Evolutionary conservation across 2,888 invertebrate genomes (phyloP), one percentile per base, ranked within the genome.

Genomic region (Barypeithes pellucidus): DNA sequence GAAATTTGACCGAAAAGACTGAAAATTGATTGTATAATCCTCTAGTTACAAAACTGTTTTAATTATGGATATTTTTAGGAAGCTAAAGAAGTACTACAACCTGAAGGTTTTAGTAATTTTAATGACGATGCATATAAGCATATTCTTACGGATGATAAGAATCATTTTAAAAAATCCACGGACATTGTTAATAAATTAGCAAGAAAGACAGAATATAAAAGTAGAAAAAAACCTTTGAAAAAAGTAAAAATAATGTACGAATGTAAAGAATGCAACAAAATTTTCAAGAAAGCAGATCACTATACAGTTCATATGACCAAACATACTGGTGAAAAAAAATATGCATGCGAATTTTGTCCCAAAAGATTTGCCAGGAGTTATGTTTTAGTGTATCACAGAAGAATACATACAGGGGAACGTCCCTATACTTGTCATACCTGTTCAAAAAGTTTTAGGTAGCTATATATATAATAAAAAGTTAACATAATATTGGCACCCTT

Each of bases 341-440:
- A 52, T 39, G 39, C 67, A 1, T 72, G 72, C 47, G 59, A 67
- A 29, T 54, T 67, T 43, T 72, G 72, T 57, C 50, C 50, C 2
- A 72, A 72, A 47, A 43, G 60, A n/a, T 72, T 72, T 63, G 61
- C 52, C 36, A 41, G 36, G 20, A 67, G 36, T 12, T 61, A 54
- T 24, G 67, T 52, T 20, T 45, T 72, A 29, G 47, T 18, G 12
- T 57, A 67, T 47, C 72, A 72, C 57, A 50, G 20, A 20, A 62
- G 72, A 39, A 36, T 62, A 11, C 72, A 72, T n/a, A 72, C 67
- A 11, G 72, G 72, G n/a, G 72, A 72, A n/a, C 61, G 61, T 18
- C 67, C 67, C 3, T 67, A 52, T 41, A 61, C 39, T 8, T 72
- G 72, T 54, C 16, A 50, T 41, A 47, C 62, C 9, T 72, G 72